Base-by-base conservation (phyloP, 1,140 invertebrate species). In the Parapsyche elsis region DNA sequence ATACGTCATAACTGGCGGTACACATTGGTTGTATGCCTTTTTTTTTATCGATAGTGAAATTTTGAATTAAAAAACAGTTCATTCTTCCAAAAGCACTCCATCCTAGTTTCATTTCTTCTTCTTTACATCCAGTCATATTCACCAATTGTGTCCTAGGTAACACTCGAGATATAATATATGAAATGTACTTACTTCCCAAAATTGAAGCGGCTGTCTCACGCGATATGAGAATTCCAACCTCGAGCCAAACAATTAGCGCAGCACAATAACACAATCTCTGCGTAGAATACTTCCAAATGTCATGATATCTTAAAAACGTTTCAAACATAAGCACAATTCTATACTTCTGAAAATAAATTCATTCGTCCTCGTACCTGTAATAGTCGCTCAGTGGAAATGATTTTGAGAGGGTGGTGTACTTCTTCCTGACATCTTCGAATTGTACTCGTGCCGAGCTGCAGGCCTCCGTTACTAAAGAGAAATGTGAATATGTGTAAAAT, bases 271-370 rank as follows among this genome's bases (percentile, higher is more conserved):
- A 93, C 70, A 96, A 89, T 64, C 93, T 89, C 84, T 97, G 95
- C 0, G 93, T 96, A 80, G 94, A 92, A 86, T 92, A 94, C 59
- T 93, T 90, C 96, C 96, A 98, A 80, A 95, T 94, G 84, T 98
- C 96, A 85, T 96, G 92, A 85, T 92, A 96, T 84, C 95, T 93
- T 5, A 61, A 21, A 92, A 94, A 88, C 23, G 53, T 45, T 24
- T 46, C 21, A 70, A 38, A 67, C 38, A n/a, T n/a, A n/a, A n/a
- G n/a, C n/a, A n/a, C n/a, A n/a, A n/a, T n/a, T n/a, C n/a, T n/a
- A n/a, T n/a, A n/a, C 14, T 9, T n/a, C n/a, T n/a, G n/a, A n/a
- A 26, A 75, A 23, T 59, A 19, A 59, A 59, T 59, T 61, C 0
- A 64, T 23, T 46, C 12, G 5, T 23, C 19, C 9, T 16, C n/a